A percentile compares a stretch with the other conserved stretches of the same genome.
Conservation (phyloP, 2,888 invertebrate species). For the Ptilodon capucinus region DNA sequence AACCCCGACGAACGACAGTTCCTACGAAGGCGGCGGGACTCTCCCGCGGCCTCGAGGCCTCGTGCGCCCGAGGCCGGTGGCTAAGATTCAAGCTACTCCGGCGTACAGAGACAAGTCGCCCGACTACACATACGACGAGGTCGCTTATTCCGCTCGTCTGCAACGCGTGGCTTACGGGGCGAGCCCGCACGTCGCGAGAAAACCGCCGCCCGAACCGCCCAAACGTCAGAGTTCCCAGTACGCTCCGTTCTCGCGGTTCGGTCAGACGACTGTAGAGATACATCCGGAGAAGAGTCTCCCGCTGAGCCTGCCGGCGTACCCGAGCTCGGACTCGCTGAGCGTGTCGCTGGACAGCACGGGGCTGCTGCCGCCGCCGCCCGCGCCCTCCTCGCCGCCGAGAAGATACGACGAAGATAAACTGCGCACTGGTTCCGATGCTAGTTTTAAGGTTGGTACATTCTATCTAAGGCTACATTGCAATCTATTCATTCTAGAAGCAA, state of each 20-base stretch:
- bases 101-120: constrained; percentile 70
- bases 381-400: constrained; percentile 84
- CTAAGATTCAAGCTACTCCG: constrained; percentile 86
- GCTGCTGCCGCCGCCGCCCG: constrained; percentile 85
- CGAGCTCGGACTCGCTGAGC: constrained; percentile 84
- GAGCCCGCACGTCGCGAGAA: constrained; percentile 89
- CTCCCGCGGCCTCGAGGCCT: constrained; percentile 92
- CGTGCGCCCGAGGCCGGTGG: constrained; percentile 91
- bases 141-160: constrained; percentile 72
- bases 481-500: too few relatives aligned
- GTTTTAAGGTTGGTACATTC: constrained; percentile 86
- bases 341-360: constrained; percentile 85
- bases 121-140: constrained; percentile 76
- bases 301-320: constrained; percentile 84
- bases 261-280: constrained; percentile 84
- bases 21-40: constrained; percentile 90
- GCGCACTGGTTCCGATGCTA: constrained; percentile 90
- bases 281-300: constrained; percentile 82
- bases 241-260: constrained; percentile 75
- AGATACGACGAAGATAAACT: constrained; percentile 71
- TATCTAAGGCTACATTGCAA: too few relatives aligned
- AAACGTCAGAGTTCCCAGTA: constrained; percentile 86
- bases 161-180: constrained; percentile 83
- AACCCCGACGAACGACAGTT: constrained; percentile 90
- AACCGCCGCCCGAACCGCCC: constrained; percentile 91